These are phyloP conservation scores for Ridgeia piscesae DNA, from an alignment of 1,140 invertebrate species.

Conservation along the genomic window DNA sequence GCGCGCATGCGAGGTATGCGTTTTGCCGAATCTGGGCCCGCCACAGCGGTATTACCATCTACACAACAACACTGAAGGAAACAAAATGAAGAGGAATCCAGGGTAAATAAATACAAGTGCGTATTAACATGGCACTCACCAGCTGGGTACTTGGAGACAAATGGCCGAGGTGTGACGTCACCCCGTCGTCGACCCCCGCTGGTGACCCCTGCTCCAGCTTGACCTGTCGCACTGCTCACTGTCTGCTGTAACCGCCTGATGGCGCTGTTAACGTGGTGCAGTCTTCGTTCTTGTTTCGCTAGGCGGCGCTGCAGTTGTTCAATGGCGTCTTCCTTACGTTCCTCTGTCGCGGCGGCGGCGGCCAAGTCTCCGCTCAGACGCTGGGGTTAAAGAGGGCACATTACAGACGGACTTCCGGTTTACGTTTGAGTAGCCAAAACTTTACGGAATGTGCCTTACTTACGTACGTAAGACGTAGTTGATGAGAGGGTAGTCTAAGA, in stretches of 20 bases:
- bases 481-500: too few species aligned
- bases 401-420: too few species aligned
- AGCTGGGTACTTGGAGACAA: background rate
- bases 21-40: too few species aligned
- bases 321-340: background rate
- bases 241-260: background rate
- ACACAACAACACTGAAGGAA: too few species aligned
- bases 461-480: background rate
- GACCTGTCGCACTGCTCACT: background rate
- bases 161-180: background rate
- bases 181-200: background rate
- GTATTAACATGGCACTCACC: background rate
- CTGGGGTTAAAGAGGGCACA: background rate
- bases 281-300: background rate
- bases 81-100: too few species aligned
- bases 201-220: background rate
- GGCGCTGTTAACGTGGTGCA: background rate
- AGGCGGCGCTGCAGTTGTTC: background rate
- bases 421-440: background rate
- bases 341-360: background rate
- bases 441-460: background rate
- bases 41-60: too few species aligned
- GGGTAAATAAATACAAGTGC: background rate
- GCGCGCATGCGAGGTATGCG: too few species aligned
- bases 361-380: background rate